phyloP scores from a whole-genome alignment of 1,140 invertebrate species.

The Adelges cooleyi region DNA sequence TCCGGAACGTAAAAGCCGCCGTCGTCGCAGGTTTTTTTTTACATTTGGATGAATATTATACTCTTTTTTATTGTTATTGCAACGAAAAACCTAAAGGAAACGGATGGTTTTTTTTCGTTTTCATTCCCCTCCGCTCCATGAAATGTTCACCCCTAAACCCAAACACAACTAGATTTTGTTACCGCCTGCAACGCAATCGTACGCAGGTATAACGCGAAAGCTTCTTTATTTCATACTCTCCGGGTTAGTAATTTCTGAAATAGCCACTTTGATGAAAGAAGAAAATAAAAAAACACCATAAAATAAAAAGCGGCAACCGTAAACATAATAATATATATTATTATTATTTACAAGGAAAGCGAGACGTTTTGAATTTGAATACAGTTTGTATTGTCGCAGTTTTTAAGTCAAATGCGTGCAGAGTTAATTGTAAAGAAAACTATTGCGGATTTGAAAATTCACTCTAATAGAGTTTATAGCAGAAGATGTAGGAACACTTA shows the following conservation, averaged over 20 bases:
- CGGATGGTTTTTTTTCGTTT: not conserved
- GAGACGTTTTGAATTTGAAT: too few relatives aligned
- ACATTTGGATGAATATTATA: conserved; percentile 25
- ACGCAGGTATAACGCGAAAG: not conserved
- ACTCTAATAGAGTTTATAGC: too few relatives aligned
- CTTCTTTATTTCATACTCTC: conserved; percentile 15
- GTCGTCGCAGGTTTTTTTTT: not conserved
- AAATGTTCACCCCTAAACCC: conserved; percentile 3
- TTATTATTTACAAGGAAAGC: too few relatives aligned
- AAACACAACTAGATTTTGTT: not conserved
- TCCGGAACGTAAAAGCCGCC: conserved; percentile 19
- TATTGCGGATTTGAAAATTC: too few relatives aligned
- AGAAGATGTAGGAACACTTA: too few relatives aligned
- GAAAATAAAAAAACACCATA: not conserved
- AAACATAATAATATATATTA: too few relatives aligned
- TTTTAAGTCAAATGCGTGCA: too few relatives aligned
- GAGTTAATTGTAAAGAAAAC: too few relatives aligned
- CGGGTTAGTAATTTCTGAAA: conserved; percentile 6
- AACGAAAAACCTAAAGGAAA: conserved; percentile 13
- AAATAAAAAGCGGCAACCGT: conserved; percentile 4
- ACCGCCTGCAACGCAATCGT: not conserved
- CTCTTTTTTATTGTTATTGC: conserved; percentile 26
- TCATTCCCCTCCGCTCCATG: not conserved
- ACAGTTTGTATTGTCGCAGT: too few relatives aligned
- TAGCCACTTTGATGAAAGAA: conserved; percentile 16